Base-by-base conservation (phyloP, 2,113 vertebrate genomes). In the Oxyura jamaicensis region DNA sequence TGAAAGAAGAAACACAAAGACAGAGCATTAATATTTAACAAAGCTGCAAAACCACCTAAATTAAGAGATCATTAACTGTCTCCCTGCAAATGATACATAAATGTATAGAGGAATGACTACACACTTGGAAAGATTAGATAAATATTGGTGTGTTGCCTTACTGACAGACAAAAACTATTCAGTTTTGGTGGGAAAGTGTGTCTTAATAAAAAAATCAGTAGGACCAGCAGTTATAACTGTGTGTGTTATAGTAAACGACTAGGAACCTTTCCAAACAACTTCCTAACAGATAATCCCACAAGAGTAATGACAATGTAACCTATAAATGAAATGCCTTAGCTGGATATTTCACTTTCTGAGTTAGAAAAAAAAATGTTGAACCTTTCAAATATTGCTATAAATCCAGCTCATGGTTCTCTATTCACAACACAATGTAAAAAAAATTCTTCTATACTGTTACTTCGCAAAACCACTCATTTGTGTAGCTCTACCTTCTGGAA, bases 1-100 rank as follows among this genome's bases (percentile, higher is more conserved):
- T 58, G 41, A 79, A 83, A 52, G 4, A 71, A 28, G 63, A 79
- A 83, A 41, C 6, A 58, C 11, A 55, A 74, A 82, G 16, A 35
- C 7, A 50, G 12, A 73, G 0, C 8, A 67, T 58, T 69, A 46
- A 71, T 77, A 80, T 83, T 60, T 71, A 59, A 8, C 28, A 87
- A 73, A 91, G 22, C 13, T 87, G 28, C 28, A 69, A 92, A 91
- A 63, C 48, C 86, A 92, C 73, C 31, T 90, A 91, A 83, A 91
- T 90, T 4, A 93, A 79, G n/a, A 79, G 10, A 58, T 80, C 28
- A 42, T 85, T 88, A 76, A 58, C 31, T 85, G n/a, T 18, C 15
- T 76, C 88, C 13, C 11, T 74, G n/a, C 10, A 90, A 92, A 91
- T 73, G 48, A 60, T 87, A 5, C 28, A 12, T 58, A 80, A 52